Evolutionary conservation across 2,888 invertebrate genomes (phyloP), one percentile per base, ranked within the genome.

Genomic region (Gordius sp.): DNA sequence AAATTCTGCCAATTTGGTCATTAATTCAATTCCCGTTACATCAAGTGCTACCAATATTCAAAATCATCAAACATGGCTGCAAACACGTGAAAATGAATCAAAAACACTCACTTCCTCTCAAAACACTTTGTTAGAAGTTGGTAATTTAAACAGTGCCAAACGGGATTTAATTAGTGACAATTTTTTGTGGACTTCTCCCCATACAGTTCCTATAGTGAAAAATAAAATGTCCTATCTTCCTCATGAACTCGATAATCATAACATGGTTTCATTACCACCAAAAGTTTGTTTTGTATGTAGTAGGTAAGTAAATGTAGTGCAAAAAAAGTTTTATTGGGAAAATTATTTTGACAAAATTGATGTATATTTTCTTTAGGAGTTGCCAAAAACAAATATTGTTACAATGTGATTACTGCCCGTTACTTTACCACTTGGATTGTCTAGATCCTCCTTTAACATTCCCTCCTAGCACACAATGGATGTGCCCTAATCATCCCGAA

Each of bases 401-500:
- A 56, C 80, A 82, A 60, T 93, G 91, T 68, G 91, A 91, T 71
- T 91, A 81, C 70, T 93, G 93, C 67, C 79, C 84, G 0, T 71
- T 82, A 58, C 76, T 79, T 62, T 91, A 79, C 67, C 93, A 93
- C 69, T 76, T 82, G 72, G 91, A 93, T 68, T 93, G 93, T 66
- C 69, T 91, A 60, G 80, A 86, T 68, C 89, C 91, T 1, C 91
- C 91, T 0, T 71, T 93, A 58, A 81, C 85, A 0, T 78, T 28
- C 27, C 73, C 82, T 60, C 91, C 91, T 0, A 78, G 79, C 1
- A 82, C 82, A 0, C 75, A 81, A 27, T 93, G 91, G 91, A 89
- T 91, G 86, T 93, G 93, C 68, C 91, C 91, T 0, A 83, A 84
- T 68, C 93, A 93, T 68, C 80, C 82, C 0, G 85, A 93, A 69